A percentile compares a stretch with the other conserved stretches of the same genome.
phyloP scores from a whole-genome alignment of 2,113 vertebrate genomes.

The Ochotona princeps region DNA sequence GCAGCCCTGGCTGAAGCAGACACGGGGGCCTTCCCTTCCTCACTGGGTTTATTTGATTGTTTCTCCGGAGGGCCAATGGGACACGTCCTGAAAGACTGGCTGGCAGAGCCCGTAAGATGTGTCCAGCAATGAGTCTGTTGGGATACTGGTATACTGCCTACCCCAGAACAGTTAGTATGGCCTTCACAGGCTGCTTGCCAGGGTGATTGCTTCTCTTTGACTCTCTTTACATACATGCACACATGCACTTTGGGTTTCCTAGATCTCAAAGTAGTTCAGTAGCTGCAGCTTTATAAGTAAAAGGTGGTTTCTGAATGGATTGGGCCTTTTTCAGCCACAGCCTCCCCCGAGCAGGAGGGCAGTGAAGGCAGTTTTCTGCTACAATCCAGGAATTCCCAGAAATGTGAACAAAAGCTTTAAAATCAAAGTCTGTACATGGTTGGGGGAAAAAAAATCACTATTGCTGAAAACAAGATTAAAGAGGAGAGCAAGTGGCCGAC shows the following conservation, averaged over 20 bases:
- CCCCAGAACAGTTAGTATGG: neutral
- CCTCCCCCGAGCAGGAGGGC: accelerated
- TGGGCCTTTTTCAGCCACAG: neutral
- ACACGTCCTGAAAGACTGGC: neutral
- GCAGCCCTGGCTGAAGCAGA: neutral
- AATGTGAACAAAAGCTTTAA: neutral
- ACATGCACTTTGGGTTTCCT: neutral
- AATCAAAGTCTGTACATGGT: neutral
- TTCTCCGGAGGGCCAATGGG: neutral
- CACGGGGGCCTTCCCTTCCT: neutral
- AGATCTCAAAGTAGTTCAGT: neutral
- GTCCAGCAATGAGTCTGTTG: neutral
- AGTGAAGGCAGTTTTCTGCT: neutral
- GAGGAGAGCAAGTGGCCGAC: neutral
- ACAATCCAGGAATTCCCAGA: neutral
- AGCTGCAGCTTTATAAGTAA: neutral
- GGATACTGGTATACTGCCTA: neutral
- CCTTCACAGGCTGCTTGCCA: neutral
- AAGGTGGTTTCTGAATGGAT: neutral
- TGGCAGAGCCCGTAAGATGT: neutral
- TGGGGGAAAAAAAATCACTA: neutral
- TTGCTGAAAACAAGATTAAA: neutral
- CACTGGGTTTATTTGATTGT: neutral
- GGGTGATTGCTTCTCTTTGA: neutral
- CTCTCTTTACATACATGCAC: neutral